Evolutionary conservation across 2,888 invertebrate species (phyloP).

Genomic region (Cantharis rustica): DNA sequence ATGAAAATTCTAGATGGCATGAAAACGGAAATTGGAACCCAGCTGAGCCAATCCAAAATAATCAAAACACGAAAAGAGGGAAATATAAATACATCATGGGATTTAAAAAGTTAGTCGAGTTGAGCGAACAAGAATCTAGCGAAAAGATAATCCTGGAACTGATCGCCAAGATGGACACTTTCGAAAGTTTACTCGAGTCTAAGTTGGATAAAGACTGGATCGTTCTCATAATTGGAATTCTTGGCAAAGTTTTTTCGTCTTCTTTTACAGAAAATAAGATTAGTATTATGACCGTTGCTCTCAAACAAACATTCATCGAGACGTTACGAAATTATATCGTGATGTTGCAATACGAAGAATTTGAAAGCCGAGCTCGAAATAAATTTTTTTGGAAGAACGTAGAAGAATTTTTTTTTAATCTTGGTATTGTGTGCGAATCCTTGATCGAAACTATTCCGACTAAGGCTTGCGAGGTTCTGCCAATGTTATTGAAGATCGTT

Average conservation of each 20-base stretch:
- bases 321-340: conserved; percentile 36
- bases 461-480: conserved; percentile 45
- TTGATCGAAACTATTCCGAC: conserved; percentile 49
- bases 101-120: conserved; percentile 54
- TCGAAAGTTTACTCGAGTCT: conserved; percentile 56
- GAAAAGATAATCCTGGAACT: conserved; percentile 56
- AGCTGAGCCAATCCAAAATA: neutral
- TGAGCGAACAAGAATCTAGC: conserved; percentile 51
- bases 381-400: conserved; percentile 37
- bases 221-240: conserved; percentile 44
- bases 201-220: neutral
- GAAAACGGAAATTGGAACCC: neutral
- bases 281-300: conserved; percentile 32
- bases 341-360: conserved; percentile 29
- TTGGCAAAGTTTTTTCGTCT: conserved; percentile 56
- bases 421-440: conserved; percentile 43
- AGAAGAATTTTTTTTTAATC: conserved; percentile 39
- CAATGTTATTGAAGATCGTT: conserved; percentile 40
- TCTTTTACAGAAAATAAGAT: conserved; percentile 34
- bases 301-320: conserved; percentile 33
- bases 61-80: neutral
- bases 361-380: conserved; percentile 24
- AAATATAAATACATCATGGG: conserved; percentile 39
- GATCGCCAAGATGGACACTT: conserved; percentile 54
- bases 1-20: neutral